Conservation (phyloP, 2,797 vertebrate species). For the Oreochromis mossambicus region DNA sequence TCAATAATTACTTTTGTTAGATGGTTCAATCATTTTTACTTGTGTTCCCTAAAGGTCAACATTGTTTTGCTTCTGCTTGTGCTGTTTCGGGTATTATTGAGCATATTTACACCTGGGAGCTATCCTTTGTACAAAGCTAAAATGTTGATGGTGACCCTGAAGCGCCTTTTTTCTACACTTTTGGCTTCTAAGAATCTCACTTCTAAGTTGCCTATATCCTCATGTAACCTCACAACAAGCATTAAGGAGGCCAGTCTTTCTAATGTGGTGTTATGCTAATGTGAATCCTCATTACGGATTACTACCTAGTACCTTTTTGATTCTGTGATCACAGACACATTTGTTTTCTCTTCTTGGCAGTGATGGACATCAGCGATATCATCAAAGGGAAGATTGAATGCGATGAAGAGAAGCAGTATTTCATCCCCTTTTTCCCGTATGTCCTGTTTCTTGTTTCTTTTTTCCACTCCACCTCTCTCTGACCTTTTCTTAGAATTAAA, state of each 20-base stretch:
- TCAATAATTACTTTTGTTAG: not conserved
- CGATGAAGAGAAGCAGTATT: conserved; percentile 96
- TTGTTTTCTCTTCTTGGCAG: conserved; percentile 68
- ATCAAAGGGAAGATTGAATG: conserved; percentile 95
- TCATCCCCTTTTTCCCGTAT: conserved; percentile 97
- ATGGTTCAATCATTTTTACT: not conserved
- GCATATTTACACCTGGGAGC: not conserved
- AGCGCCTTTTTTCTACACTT: not conserved
- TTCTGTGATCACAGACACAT: conserved; percentile 5
- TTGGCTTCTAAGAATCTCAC: not conserved
- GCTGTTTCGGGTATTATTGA: not conserved
- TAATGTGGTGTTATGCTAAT: not conserved
- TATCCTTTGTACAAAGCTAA: conserved; percentile 2
- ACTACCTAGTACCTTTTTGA: not conserved
- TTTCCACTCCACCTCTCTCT: not conserved
- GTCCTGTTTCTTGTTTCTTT: not conserved
- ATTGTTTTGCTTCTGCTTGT: not conserved
- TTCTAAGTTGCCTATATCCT: not conserved
- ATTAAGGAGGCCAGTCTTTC: not conserved
- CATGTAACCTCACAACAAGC: not conserved
- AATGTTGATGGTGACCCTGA: not conserved
- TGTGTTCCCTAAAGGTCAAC: not conserved
- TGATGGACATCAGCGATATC: conserved; percentile 98
- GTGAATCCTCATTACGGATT: not conserved
- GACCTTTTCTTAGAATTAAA: not conserved